A percentile compares a stretch with the other conserved stretches of the same genome.
Evolutionary conservation across 2,113 vertebrate species (phyloP).

Genomic region (Notothenia rossii): DNA sequence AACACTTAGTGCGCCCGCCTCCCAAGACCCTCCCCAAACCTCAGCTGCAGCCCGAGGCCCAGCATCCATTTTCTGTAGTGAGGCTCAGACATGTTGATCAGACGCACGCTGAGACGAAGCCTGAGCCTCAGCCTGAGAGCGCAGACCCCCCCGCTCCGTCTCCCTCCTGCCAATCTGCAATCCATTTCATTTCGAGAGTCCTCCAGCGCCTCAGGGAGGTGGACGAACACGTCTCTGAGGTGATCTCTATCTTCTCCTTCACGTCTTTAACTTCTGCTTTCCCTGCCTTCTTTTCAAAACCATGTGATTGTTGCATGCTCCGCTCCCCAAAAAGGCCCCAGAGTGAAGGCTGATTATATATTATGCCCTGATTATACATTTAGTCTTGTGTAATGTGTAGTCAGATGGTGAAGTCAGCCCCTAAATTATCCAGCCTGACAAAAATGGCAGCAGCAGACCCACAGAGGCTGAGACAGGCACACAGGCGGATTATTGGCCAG

Average conservation of each 20-base stretch:
- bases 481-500: constrained; percentile 43
- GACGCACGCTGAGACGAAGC: constrained; percentile 37
- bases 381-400: constrained; percentile 55
- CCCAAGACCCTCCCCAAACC: constrained; percentile 75
- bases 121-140: constrained; percentile 42
- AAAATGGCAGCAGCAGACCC: constrained; percentile 51
- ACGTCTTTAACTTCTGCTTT: constrained; percentile 20
- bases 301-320: constrained; percentile 25
- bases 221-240: constrained; percentile 94
- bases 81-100: constrained; percentile 74
- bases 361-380: constrained; percentile 59
- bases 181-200: constrained; percentile 89
- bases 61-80: constrained; percentile 77
- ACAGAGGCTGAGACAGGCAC: constrained; percentile 45
- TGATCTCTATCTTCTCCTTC: constrained; percentile 83
- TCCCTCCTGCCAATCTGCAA: constrained; percentile 85
- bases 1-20: constrained; percentile 74
- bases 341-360: constrained; percentile 58
- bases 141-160: constrained; percentile 65
- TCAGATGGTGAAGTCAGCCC: constrained; percentile 60
- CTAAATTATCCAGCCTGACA: constrained; percentile 58
- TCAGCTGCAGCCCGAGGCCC: constrained; percentile 77
- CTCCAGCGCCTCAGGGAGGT: constrained; percentile 93
- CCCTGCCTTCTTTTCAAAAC: constrained; percentile 22
- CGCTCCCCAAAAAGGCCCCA: constrained; percentile 19